phyloP scores from a whole-genome alignment of 2,888 invertebrate species.

The Acholoe squamosa region DNA sequence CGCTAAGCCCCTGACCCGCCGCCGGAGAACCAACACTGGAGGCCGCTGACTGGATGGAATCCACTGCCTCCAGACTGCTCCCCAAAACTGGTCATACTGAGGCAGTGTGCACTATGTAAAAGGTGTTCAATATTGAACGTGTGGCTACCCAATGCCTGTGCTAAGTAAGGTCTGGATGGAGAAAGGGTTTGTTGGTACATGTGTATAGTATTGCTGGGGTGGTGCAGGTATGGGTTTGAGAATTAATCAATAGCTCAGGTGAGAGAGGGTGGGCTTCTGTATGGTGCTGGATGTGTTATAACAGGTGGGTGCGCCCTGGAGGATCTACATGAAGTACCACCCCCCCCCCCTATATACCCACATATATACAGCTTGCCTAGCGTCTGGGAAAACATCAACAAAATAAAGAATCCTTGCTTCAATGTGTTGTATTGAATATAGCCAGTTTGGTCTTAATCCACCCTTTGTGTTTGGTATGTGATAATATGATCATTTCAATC shows the following conservation, averaged over 20 bases:
- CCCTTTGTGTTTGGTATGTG: no score
- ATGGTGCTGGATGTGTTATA: not conserved
- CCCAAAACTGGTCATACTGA: no score
- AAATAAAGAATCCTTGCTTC: no score
- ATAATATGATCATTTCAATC: no score
- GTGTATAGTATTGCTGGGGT: not conserved
- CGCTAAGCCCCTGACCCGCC: not conserved
- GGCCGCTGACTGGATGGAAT: not conserved
- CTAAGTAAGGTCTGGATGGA: not conserved
- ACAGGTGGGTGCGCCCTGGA: not conserved
- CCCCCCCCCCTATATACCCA: no score
- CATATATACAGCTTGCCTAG: no score
- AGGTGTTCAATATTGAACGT: not conserved
- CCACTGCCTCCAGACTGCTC: no score
- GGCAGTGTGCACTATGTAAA: no score
- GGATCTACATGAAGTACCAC: no score
- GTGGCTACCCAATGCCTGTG: not conserved
- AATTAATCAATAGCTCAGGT: slow-evolving; percentile 45
- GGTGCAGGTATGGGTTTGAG: not conserved
- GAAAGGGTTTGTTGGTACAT: not conserved
- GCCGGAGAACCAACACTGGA: not conserved
- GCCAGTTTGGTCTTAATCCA: no score
- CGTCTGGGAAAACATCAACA: no score
- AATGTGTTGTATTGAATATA: no score
- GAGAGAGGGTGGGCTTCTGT: not conserved